Evolutionary conservation across 2,888 invertebrate genomes (phyloP).

Genomic region (Neocrepidodera transversa): DNA sequence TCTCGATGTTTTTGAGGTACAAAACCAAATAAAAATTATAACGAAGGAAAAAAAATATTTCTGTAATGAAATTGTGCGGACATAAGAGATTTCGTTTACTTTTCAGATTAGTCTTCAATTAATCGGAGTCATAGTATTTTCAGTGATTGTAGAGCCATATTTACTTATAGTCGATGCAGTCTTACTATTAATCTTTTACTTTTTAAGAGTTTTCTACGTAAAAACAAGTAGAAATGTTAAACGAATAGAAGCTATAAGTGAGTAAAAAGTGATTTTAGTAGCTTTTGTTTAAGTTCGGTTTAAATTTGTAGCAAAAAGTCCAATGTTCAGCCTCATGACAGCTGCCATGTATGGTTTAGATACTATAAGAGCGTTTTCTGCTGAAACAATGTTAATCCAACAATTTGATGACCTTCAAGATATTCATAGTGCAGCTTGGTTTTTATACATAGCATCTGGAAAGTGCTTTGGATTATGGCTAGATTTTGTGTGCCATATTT

Average conservation of each 20-base stretch:
- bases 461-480: slow-evolving; percentile 76
- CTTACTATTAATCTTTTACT: slow-evolving; percentile 70
- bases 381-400: slow-evolving; percentile 67
- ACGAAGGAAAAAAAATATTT: no score
- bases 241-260: slow-evolving; percentile 73
- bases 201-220: slow-evolving; percentile 73
- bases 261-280: slow-evolving; percentile 46
- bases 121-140: slow-evolving; percentile 76
- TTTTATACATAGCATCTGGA: slow-evolving; percentile 68
- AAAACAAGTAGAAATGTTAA: slow-evolving; percentile 78
- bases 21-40: no score
- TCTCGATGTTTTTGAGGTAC: slow-evolving; percentile 55
- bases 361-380: slow-evolving; percentile 76
- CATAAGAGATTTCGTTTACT: no score
- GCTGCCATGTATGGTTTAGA: slow-evolving; percentile 78
- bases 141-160: slow-evolving; percentile 75
- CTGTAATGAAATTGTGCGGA: no score
- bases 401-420: slow-evolving; percentile 72
- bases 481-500: slow-evolving; percentile 71
- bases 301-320: slow-evolving; percentile 71
- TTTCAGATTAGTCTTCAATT: slow-evolving; percentile 62
- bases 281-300: slow-evolving; percentile 2
- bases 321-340: slow-evolving; percentile 78
- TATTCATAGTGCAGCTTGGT: slow-evolving; percentile 78
- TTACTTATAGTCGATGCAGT: slow-evolving; percentile 70